These are phyloP conservation scores for Aspidiotus rigidus DNA, from an alignment of 2,888 invertebrate genomes.

Conservation along the genomic window DNA sequence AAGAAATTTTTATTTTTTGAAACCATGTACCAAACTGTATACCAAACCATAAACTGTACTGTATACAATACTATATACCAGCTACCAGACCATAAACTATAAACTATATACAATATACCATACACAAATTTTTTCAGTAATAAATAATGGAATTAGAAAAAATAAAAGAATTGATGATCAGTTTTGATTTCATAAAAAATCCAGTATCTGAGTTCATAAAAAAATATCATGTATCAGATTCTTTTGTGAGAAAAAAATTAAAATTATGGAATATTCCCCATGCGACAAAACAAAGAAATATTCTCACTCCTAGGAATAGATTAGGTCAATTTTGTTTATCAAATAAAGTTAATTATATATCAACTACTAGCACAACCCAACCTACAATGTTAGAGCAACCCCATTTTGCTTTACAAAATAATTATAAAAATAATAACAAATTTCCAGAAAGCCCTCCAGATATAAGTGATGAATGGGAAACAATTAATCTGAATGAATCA, in stretches of 20 bases:
- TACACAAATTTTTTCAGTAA: slow-evolving; percentile 8
- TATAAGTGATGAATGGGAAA: slow-evolving; percentile 24
- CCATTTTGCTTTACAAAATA: background rate
- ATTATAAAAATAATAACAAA: slow-evolving; percentile 12
- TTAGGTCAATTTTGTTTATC: slow-evolving; percentile 14
- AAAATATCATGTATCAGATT: slow-evolving; percentile 18
- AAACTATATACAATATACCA: slow-evolving; percentile 16
- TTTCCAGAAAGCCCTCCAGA: slow-evolving; percentile 18
- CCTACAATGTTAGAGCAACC: background rate
- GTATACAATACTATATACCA: slow-evolving; percentile 11
- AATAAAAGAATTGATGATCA: slow-evolving; percentile 6
- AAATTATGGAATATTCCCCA: slow-evolving; percentile 16
- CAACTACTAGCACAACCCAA: background rate
- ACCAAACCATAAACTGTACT: slow-evolving; percentile 4
- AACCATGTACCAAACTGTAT: slow-evolving; percentile 4
- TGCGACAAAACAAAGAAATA: slow-evolving; percentile 12
- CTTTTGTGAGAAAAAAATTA: slow-evolving; percentile 14
- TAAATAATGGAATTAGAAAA: slow-evolving; percentile 13
- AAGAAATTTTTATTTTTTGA: slow-evolving; percentile 3
- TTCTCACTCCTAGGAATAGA: slow-evolving; percentile 10
- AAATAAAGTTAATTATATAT: slow-evolving; percentile 2
- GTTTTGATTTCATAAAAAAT: slow-evolving; percentile 15
- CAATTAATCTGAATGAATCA: slow-evolving; percentile 24
- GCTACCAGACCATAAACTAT: slow-evolving; percentile 4
- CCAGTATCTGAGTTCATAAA: slow-evolving; percentile 12